These are phyloP conservation scores for Oreochromis aureus DNA, from an alignment of 2,113 vertebrate species.

Conservation along the genomic window DNA sequence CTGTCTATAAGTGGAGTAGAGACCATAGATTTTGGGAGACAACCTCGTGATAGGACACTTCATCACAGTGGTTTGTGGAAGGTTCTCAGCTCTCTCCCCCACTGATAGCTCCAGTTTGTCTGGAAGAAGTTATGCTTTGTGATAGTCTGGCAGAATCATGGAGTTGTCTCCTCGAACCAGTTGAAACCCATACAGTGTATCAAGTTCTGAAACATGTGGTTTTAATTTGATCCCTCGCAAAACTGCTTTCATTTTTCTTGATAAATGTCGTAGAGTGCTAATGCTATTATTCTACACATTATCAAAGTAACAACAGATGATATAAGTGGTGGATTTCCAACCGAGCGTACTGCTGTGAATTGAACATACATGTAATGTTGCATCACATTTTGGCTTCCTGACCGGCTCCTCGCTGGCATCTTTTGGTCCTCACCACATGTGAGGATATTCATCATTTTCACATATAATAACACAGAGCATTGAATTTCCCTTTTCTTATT, in stretches of 20 bases:
- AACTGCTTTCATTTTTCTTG: slow-evolving; percentile 48
- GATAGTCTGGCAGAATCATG: slow-evolving; percentile 48
- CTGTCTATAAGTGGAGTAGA: slow-evolving; percentile 33
- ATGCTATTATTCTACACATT: slow-evolving; percentile 46
- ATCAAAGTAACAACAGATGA: slow-evolving; percentile 56
- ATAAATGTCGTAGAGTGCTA: slow-evolving; percentile 30
- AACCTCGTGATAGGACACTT: slow-evolving; percentile 57
- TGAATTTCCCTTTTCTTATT: slow-evolving; percentile 26
- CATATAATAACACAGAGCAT: slow-evolving; percentile 40
- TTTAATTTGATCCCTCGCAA: slow-evolving; percentile 53
- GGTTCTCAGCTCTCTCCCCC: slow-evolving; percentile 40
- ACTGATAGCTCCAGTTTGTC: slow-evolving; percentile 57
- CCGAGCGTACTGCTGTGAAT: neutral
- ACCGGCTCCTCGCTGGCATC: neutral
- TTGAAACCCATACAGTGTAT: slow-evolving; percentile 38
- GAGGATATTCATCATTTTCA: slow-evolving; percentile 39
- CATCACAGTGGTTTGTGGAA: slow-evolving; percentile 50
- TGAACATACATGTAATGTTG: neutral
- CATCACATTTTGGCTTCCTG: neutral
- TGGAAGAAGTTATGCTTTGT: slow-evolving; percentile 55
- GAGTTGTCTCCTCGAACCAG: slow-evolving; percentile 25
- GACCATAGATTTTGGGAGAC: slow-evolving; percentile 55
- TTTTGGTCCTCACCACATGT: slow-evolving; percentile 22
- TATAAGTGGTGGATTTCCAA: slow-evolving; percentile 22
- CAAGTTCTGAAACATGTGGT: slow-evolving; percentile 58